A percentile compares a stretch with the other conserved stretches of the same genome.
Evolutionary conservation across 1,140 invertebrate species (phyloP).

Genomic region (Drosophila baimaii): DNA sequence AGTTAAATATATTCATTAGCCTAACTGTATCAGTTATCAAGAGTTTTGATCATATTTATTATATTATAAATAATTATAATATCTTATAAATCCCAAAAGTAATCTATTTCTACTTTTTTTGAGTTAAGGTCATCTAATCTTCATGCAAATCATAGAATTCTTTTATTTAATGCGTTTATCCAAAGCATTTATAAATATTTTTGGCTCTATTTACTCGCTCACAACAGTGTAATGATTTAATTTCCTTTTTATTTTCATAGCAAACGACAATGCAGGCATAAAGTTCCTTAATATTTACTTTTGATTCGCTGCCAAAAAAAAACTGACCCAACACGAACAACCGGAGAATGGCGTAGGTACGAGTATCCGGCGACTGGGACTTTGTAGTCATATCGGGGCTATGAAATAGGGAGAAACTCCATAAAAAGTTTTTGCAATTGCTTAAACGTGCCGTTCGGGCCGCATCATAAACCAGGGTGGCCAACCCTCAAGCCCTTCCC

Average conservation of each 20-base stretch:
- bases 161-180: no score
- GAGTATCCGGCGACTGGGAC: background rate
- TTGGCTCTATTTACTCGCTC: background rate
- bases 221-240: background rate
- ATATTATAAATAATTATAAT: no score
- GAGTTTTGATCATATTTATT: background rate
- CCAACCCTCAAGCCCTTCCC: background rate
- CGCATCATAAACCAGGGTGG: constrained; percentile 51
- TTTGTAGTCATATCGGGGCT: constrained; percentile 25
- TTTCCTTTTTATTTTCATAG: background rate
- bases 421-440: constrained; percentile 71
- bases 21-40: no score
- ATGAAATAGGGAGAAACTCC: constrained; percentile 54
- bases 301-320: constrained; percentile 23
- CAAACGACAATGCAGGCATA: constrained; percentile 1
- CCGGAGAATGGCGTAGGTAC: background rate
- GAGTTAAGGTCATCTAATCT: no score
- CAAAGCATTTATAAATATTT: no score
- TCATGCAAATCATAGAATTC: no score
- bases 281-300: background rate
- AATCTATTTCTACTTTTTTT: no score
- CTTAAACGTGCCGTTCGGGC: constrained; percentile 71
- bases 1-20: no score
- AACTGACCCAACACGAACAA: constrained; percentile 18
- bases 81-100: no score